Evolutionary conservation across 2,113 vertebrate species (phyloP).

Genomic region (Ia io): DNA sequence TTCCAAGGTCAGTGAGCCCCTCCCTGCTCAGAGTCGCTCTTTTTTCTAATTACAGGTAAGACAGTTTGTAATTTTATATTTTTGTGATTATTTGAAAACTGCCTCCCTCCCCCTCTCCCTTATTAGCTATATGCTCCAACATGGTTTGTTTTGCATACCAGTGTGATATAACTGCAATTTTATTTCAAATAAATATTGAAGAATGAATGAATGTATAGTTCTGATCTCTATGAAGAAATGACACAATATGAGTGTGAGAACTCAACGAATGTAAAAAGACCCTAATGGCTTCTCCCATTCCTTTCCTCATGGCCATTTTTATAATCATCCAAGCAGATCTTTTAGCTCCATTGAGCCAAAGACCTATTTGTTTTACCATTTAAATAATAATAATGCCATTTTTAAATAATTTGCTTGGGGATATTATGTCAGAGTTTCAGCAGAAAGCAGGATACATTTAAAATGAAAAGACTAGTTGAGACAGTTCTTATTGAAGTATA

Average conservation of each 20-base stretch:
- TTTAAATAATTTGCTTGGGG: neutral
- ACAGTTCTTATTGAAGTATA: neutral
- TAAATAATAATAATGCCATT: neutral
- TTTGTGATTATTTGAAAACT: neutral
- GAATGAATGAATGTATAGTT: neutral
- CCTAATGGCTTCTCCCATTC: neutral
- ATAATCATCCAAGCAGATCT: neutral
- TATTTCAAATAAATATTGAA: neutral
- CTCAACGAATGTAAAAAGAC: neutral
- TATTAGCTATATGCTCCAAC: neutral
- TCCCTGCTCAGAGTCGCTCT: neutral
- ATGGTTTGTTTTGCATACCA: neutral
- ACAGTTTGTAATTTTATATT: neutral
- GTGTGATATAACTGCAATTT: neutral
- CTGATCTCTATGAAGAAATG: neutral
- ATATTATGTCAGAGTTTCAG: neutral
- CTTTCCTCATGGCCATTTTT: neutral
- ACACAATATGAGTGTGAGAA: neutral
- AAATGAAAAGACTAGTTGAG: neutral
- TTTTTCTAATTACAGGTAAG: neutral
- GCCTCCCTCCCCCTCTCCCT: neutral
- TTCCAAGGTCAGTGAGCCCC: neutral
- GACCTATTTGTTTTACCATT: conserved; percentile 1
- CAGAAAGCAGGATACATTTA: conserved; percentile 25
- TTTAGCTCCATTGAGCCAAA: neutral